phyloP scores from a whole-genome alignment of 35 echinoderm and acorn worm species.

The Apostichopus californicus region DNA sequence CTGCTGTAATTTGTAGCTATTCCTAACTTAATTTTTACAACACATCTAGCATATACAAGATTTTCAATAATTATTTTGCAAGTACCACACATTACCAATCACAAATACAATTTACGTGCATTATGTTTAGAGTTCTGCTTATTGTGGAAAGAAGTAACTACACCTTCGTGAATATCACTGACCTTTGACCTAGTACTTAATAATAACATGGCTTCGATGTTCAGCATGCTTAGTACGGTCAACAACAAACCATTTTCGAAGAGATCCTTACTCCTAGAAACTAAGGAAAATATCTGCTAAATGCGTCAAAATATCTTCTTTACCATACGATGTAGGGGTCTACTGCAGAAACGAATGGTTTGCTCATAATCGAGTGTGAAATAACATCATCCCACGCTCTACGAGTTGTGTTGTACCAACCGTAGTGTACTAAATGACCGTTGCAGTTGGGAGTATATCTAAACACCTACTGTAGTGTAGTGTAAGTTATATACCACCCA shows the following conservation, averaged over 20 bases:
- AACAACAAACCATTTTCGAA: neutral
- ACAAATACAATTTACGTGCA: no score
- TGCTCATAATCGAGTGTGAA: neutral
- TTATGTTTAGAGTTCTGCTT: no score
- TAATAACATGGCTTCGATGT: neutral
- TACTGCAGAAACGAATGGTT: no score
- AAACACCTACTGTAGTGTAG: neutral
- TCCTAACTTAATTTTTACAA: no score
- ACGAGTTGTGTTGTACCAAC: neutral
- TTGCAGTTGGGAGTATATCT: conserved; percentile 11
- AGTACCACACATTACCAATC: no score
- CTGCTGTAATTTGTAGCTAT: no score
- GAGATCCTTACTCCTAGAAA: neutral
- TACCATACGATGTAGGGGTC: no score
- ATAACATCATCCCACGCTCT: neutral
- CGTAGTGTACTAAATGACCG: neutral
- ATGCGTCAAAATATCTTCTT: no score
- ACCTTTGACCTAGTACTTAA: conserved; percentile 14
- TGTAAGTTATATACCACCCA: conserved; percentile 14
- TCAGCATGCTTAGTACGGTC: neutral
- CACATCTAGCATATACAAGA: no score
- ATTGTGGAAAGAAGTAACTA: no score
- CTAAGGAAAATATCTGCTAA: no score
- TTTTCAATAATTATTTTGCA: no score
- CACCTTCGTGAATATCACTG: neutral